Conservation (phyloP, 2,888 invertebrate genomes). For the Eupithecia subfuscata region DNA sequence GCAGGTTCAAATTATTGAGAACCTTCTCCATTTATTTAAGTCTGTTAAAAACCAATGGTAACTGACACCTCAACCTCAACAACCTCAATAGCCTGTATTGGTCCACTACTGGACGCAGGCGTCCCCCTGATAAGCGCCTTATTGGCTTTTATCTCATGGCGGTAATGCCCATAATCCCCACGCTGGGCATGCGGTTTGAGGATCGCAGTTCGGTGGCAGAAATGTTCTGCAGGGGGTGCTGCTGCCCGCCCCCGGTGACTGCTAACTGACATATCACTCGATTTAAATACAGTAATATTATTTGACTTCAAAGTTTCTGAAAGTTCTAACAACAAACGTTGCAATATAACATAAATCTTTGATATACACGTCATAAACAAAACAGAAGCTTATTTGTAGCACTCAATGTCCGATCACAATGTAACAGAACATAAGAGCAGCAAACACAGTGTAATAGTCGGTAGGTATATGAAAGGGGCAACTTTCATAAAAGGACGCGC, state of each 20-base stretch:
- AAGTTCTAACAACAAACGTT: neutral
- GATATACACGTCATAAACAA: neutral
- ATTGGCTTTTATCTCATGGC: no score
- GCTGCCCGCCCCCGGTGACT: no score
- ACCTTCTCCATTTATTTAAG: neutral
- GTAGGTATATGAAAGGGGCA: conserved; percentile 14
- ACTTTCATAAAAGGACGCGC: conserved; percentile 38
- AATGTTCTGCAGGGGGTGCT: no score
- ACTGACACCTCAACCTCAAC: no score
- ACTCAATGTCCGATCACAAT: conserved; percentile 18
- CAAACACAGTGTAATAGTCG: conserved; percentile 5
- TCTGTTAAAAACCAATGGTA: neutral
- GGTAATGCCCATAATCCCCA: no score
- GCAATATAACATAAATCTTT: neutral
- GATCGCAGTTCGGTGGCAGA: no score
- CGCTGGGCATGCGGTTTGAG: no score
- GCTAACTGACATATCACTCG: no score
- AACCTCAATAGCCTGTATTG: no score
- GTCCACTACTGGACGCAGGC: no score
- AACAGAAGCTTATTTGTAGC: conserved; percentile 8
- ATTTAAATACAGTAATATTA: neutral
- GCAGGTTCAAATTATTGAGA: neutral
- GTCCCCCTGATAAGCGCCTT: no score
- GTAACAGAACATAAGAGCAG: conserved; percentile 16
- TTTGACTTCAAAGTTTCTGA: neutral